phyloP scores from a whole-genome alignment of 2,797 vertebrate genomes.

The Falco cherrug region DNA sequence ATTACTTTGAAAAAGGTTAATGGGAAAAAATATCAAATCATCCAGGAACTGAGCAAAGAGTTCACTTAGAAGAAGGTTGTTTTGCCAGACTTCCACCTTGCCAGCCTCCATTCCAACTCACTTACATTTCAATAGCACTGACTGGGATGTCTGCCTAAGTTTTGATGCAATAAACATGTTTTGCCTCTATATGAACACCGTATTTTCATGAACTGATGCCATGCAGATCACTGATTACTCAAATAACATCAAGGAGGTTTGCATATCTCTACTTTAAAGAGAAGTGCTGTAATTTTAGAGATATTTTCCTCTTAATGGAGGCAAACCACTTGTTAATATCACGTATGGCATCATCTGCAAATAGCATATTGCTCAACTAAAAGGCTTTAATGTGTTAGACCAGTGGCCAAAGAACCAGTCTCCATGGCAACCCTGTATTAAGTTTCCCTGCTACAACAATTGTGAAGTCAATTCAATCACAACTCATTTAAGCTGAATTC shows the following conservation, averaged over 20 bases:
- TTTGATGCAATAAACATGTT: background rate
- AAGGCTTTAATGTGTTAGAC: constrained; percentile 73
- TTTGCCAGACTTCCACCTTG: background rate
- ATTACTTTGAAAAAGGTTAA: background rate
- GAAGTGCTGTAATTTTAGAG: constrained; percentile 43
- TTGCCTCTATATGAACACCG: background rate
- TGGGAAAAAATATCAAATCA: background rate
- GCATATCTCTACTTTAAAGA: constrained; percentile 34
- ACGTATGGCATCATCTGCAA: constrained; percentile 65
- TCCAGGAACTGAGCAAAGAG: background rate
- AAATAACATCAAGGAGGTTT: constrained; percentile 28
- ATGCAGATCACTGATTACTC: background rate
- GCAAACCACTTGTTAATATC: constrained; percentile 69
- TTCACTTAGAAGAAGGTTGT: background rate
- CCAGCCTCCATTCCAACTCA: background rate
- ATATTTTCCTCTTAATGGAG: constrained; percentile 40
- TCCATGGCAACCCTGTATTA: constrained; percentile 77
- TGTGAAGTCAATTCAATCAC: constrained; percentile 64
- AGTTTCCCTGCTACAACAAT: constrained; percentile 58
- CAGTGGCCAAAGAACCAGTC: constrained; percentile 75
- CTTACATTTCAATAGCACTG: background rate
- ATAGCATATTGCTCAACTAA: constrained; percentile 72
- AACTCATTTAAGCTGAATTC: constrained; percentile 59
- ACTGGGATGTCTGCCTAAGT: background rate
- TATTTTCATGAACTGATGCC: background rate